Conservation (phyloP, 2,888 invertebrate genomes). For the Lasioglossum vierecki region DNA sequence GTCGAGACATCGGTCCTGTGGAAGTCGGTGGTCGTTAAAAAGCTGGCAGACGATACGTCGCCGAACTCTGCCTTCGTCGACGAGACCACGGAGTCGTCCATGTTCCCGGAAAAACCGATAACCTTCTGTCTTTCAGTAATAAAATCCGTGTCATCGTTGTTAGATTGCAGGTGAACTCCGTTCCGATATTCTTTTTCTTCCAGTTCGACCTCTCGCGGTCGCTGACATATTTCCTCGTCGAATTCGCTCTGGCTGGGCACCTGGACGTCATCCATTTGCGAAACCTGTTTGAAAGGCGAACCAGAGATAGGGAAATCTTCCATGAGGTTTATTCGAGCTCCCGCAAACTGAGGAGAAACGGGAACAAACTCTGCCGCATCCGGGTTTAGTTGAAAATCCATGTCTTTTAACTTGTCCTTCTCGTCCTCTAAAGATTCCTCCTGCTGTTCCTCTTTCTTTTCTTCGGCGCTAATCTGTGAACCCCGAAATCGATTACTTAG, state of each 20-base stretch:
- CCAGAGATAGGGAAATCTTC: conserved; percentile 81
- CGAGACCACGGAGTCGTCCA: conserved; percentile 84
- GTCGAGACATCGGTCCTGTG: conserved; percentile 75
- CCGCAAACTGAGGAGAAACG: conserved; percentile 84
- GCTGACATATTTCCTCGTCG: conserved; percentile 86
- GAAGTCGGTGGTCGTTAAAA: conserved; percentile 74
- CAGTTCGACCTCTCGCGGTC: conserved; percentile 86
- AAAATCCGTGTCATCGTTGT: conserved; percentile 54
- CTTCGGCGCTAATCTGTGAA: conserved; percentile 68
- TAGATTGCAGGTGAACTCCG: conserved; percentile 74
- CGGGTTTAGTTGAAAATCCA: conserved; percentile 92
- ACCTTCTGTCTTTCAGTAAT: conserved; percentile 78
- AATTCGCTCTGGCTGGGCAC: conserved; percentile 88
- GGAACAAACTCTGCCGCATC: conserved; percentile 95
- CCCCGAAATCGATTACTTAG: neutral
- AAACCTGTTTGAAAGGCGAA: conserved; percentile 89
- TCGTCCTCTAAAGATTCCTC: conserved; percentile 28
- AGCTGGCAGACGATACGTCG: conserved; percentile 84
- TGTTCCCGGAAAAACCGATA: conserved; percentile 69
- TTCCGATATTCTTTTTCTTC: conserved; percentile 84
- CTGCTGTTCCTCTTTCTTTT: conserved; percentile 42
- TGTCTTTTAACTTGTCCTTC: conserved; percentile 83
- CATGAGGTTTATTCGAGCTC: conserved; percentile 43
- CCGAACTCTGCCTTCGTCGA: conserved; percentile 85
- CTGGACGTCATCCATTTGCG: conserved; percentile 86